These are phyloP conservation scores for Acrocera orbiculus DNA, from an alignment of 2,888 invertebrate genomes.

Conservation along the genomic window DNA sequence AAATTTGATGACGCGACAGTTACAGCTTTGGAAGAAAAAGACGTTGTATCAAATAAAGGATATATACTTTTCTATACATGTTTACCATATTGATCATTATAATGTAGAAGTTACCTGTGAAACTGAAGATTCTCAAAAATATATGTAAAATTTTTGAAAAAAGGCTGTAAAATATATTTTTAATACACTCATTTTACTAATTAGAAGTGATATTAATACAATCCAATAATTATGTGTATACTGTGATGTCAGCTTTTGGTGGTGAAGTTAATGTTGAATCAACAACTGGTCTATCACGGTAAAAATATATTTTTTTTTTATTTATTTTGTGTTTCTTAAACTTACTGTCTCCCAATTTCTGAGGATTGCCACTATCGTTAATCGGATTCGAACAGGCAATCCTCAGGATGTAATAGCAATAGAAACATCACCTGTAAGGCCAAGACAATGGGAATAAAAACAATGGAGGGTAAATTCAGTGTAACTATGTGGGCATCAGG, in stretches of 20 bases:
- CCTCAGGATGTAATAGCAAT: slow-evolving; percentile 10
- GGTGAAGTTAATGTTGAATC: slow-evolving; percentile 51
- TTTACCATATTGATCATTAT: slow-evolving; percentile 26
- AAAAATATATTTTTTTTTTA: slow-evolving; percentile 4
- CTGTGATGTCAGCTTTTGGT: slow-evolving; percentile 50
- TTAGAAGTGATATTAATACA: slow-evolving; percentile 40
- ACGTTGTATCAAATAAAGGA: slow-evolving; percentile 70
- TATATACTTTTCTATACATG: slow-evolving; percentile 77
- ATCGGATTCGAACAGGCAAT: slow-evolving; percentile 10
- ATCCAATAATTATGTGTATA: slow-evolving; percentile 41
- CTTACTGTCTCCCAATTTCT: too few species aligned
- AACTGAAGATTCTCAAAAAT: slow-evolving; percentile 20
- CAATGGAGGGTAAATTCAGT: slow-evolving; percentile 92
- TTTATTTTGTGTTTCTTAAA: neutral
- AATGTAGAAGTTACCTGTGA: slow-evolving; percentile 20
- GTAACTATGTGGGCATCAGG: slow-evolving; percentile 98
- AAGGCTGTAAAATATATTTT: neutral
- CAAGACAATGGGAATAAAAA: slow-evolving; percentile 92
- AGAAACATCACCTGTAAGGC: slow-evolving; percentile 29
- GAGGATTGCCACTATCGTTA: slow-evolving; percentile 7
- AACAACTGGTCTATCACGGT: slow-evolving; percentile 40
- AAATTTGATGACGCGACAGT: slow-evolving; percentile 86
- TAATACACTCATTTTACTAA: slow-evolving; percentile 7
- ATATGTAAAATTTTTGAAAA: slow-evolving; percentile 18
- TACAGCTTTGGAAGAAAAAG: slow-evolving; percentile 42